phyloP scores from a whole-genome alignment of 2,888 invertebrate species.

The Eristalis intricaria region DNA sequence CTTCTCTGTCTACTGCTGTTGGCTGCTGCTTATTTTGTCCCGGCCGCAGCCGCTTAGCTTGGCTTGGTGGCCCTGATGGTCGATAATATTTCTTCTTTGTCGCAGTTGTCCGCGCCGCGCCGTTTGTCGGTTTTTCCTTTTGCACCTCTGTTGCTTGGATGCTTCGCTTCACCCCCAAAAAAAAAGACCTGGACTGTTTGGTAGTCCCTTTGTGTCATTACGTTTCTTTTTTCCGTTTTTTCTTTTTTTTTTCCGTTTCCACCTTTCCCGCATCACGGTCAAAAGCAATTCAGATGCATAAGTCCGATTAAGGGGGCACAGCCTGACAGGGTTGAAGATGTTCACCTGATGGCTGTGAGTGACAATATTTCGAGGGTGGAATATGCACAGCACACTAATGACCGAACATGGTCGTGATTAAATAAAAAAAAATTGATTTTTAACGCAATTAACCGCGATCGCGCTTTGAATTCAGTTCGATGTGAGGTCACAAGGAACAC shows the following conservation, averaged over 20 bases:
- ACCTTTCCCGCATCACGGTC: slow-evolving; percentile 1
- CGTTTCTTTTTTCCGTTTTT: slow-evolving; percentile 24
- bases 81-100: slow-evolving; percentile 51
- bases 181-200: slow-evolving; percentile 16
- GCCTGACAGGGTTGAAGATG: neutral
- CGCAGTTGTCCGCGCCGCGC: slow-evolving; percentile 2
- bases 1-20: neutral
- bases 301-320: neutral
- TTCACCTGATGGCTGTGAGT: neutral
- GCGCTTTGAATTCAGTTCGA: neutral
- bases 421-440: slow-evolving; percentile 57
- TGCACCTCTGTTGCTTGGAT: slow-evolving; percentile 45
- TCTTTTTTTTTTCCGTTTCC: slow-evolving; percentile 16
- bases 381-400: neutral
- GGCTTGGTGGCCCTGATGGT: slow-evolving; percentile 38
- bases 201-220: slow-evolving; percentile 14
- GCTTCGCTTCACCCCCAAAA: slow-evolving; percentile 58
- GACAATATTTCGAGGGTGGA: slow-evolving; percentile 2
- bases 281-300: neutral
- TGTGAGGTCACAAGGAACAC: neutral
- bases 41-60: neutral
- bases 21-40: neutral
- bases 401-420: slow-evolving; percentile 38
- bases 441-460: slow-evolving; percentile 17
- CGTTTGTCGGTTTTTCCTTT: slow-evolving; percentile 3